Conservation (phyloP, 2,113 vertebrate species). For the Falco punctatus region DNA sequence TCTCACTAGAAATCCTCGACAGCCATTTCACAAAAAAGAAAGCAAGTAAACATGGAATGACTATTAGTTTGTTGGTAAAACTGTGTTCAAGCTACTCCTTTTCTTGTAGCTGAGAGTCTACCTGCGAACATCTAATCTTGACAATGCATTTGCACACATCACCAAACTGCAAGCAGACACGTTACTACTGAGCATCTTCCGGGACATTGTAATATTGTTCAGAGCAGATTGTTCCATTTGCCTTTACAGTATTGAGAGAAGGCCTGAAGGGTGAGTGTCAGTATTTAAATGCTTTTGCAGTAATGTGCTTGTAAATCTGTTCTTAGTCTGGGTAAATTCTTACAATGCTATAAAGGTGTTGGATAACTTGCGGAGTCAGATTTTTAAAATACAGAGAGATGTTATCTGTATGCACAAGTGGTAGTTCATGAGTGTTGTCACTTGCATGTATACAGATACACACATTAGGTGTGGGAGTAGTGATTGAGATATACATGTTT, state of each 20-base stretch:
- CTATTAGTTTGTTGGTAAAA: neutral
- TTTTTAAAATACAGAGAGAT: neutral
- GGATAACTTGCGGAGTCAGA: neutral
- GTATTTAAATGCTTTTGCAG: neutral
- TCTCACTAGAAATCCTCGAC: neutral
- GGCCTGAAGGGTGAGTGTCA: conserved; percentile 83
- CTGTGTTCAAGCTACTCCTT: neutral
- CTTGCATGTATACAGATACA: neutral
- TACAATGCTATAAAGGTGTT: fast-evolving
- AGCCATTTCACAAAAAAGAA: neutral
- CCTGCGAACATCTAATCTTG: conserved; percentile 92
- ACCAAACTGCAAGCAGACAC: conserved; percentile 91
- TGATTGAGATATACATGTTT: fast-evolving
- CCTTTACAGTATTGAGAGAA: conserved; percentile 93
- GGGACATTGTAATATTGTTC: conserved; percentile 92
- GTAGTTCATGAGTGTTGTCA: neutral
- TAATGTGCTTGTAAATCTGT: neutral
- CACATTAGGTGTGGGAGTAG: neutral
- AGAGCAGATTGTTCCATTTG: conserved; percentile 96
- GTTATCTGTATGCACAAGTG: neutral
- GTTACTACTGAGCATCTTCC: conserved; percentile 93
- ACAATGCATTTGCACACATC: conserved; percentile 94
- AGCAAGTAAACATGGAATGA: neutral
- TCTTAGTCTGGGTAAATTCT: neutral
- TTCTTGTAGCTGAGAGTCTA: conserved; percentile 88